phyloP scores from a whole-genome alignment of 2,797 vertebrate genomes.

The Gobio occitaniae region DNA sequence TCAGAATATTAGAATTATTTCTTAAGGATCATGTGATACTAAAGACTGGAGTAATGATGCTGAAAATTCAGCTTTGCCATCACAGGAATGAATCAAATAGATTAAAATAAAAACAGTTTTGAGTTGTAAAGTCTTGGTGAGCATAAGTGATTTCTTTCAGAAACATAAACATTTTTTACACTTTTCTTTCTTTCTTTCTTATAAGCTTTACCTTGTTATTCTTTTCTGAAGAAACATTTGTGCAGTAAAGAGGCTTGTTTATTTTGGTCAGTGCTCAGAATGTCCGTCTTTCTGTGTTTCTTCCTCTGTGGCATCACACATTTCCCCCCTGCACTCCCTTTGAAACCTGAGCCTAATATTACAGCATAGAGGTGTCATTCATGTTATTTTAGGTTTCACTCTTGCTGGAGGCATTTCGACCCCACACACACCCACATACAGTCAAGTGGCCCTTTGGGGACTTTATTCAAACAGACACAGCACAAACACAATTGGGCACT shows the following conservation, averaged over 20 bases:
- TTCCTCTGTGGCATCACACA: slow-evolving; percentile 33
- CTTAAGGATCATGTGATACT: background rate
- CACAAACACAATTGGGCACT: slow-evolving; percentile 32
- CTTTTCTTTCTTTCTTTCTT: too few relatives aligned
- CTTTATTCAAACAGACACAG: slow-evolving; percentile 44
- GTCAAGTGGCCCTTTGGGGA: slow-evolving; percentile 34
- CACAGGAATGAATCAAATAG: background rate
- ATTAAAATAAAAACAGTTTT: background rate
- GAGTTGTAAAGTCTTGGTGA: too few relatives aligned
- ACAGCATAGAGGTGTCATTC: slow-evolving; percentile 32
- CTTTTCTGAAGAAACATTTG: slow-evolving; percentile 53
- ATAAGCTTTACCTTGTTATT: slow-evolving; percentile 43
- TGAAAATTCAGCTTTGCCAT: background rate
- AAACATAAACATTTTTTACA: too few relatives aligned
- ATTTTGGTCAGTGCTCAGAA: slow-evolving; percentile 50
- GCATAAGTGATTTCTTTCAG: too few relatives aligned
- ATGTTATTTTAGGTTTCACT: slow-evolving; percentile 35
- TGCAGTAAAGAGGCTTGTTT: slow-evolving; percentile 50
- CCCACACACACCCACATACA: slow-evolving; percentile 21
- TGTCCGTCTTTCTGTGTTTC: slow-evolving; percentile 30
- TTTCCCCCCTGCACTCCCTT: slow-evolving; percentile 26
- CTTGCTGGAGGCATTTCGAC: slow-evolving; percentile 37
- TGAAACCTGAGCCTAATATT: slow-evolving; percentile 56
- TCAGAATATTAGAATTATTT: background rate
- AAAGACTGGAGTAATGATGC: background rate